These are phyloP conservation scores for Acanthococcus lagerstroemiae DNA, from an alignment of 2,888 invertebrate genomes.

Conservation along the genomic window DNA sequence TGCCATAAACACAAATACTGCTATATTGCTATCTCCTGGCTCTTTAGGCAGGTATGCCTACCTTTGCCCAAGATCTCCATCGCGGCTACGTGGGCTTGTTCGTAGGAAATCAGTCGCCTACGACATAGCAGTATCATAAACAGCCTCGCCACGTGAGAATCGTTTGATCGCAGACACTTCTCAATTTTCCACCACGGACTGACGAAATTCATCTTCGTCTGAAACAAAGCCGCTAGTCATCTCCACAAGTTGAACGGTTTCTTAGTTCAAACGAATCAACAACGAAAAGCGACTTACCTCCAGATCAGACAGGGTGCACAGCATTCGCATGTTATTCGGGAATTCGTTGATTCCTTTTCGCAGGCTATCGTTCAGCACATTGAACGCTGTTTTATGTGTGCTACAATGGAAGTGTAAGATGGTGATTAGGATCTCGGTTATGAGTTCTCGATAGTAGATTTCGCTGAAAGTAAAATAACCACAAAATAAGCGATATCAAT, in stretches of 20 bases:
- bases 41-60: too few species aligned
- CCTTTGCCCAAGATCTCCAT: constrained; percentile 2
- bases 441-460: constrained; percentile 41
- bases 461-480: constrained; percentile 22
- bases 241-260: neutral
- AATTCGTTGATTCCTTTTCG: constrained; percentile 44
- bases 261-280: too few species aligned
- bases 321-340: constrained; percentile 51
- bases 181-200: constrained; percentile 19
- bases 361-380: constrained; percentile 40
- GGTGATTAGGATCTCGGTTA: constrained; percentile 44
- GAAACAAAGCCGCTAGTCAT: neutral
- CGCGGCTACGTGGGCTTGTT: neutral
- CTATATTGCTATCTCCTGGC: too few species aligned
- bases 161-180: constrained; percentile 10
- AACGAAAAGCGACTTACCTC: too few species aligned
- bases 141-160: constrained; percentile 6
- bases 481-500: neutral
- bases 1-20: too few species aligned
- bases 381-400: constrained; percentile 32
- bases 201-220: constrained; percentile 11
- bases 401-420: constrained; percentile 40
- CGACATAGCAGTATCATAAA: constrained; percentile 8
- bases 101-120: constrained; percentile 1
- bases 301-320: constrained; percentile 46